A percentile compares a stretch with the other conserved stretches of the same genome.
These are phyloP conservation scores for Xylocopa sonorina DNA, from an alignment of 1,140 invertebrate genomes.

Conservation along the genomic window DNA sequence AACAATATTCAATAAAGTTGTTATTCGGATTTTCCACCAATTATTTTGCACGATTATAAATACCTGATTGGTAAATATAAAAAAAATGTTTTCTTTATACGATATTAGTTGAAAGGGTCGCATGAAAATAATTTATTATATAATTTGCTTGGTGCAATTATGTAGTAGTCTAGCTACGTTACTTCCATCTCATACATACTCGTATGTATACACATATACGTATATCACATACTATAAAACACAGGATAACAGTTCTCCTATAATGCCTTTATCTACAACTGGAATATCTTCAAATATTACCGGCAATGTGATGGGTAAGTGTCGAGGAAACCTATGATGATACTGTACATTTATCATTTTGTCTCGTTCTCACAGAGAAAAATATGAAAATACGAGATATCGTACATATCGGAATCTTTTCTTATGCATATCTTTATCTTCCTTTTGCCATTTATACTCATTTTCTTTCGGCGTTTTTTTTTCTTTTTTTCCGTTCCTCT, in stretches of 20 bases:
- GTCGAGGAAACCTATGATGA: conserved; percentile 61
- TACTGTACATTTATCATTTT: conserved; percentile 41
- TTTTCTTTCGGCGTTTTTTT: conserved; percentile 38
- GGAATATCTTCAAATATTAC: conserved; percentile 43
- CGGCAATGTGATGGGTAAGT: conserved; percentile 31
- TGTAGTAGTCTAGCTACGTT: neutral
- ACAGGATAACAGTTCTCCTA: conserved; percentile 37
- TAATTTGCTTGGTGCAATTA: neutral
- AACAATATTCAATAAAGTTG: no score
- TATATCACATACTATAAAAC: neutral
- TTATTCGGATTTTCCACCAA: no score
- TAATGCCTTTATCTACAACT: conserved; percentile 58
- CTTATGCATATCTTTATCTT: conserved; percentile 6
- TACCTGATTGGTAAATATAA: no score
- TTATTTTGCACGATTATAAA: no score
- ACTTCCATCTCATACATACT: neutral
- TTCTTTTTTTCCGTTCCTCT: conserved; percentile 63
- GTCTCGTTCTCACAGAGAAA: conserved; percentile 30
- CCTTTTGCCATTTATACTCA: neutral
- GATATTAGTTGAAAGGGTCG: no score
- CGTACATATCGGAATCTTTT: neutral
- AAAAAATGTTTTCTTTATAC: no score
- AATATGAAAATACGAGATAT: conserved; percentile 3
- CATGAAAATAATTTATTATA: no score
- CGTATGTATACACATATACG: neutral